phyloP scores from a whole-genome alignment of 2,888 invertebrate genomes.

The Rhingia campestris region DNA sequence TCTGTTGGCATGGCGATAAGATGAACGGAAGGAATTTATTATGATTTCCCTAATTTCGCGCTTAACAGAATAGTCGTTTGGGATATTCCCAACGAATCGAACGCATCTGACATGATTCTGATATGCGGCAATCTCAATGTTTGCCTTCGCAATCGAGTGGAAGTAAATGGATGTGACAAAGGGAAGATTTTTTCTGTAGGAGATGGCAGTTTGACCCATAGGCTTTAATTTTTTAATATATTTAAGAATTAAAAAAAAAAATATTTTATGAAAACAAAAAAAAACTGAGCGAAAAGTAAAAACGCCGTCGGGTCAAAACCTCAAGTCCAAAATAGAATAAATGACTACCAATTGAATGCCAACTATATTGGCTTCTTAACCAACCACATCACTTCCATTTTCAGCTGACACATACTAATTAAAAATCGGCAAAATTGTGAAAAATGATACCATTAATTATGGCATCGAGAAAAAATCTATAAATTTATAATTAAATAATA shows the following conservation, averaged over 20 bases:
- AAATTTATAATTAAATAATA: slow-evolving; percentile 78
- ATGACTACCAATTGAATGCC: background rate
- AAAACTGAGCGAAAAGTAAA: slow-evolving; percentile 29
- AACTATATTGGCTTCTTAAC: slow-evolving; percentile 1
- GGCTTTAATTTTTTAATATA: background rate
- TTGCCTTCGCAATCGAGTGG: slow-evolving; percentile 64
- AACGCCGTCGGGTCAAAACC: background rate
- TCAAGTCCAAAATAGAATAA: background rate
- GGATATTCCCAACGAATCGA: slow-evolving; percentile 8
- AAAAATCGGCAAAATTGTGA: slow-evolving; percentile 26
- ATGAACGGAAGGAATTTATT: slow-evolving; percentile 65
- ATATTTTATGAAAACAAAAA: background rate
- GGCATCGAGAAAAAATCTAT: slow-evolving; percentile 29
- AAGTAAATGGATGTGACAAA: slow-evolving; percentile 63
- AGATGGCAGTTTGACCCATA: background rate
- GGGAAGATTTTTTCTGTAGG: background rate
- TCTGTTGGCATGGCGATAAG: slow-evolving; percentile 58
- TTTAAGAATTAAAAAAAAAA: background rate
- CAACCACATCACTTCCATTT: slow-evolving; percentile 2
- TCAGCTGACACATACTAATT: slow-evolving; percentile 39
- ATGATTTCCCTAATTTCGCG: slow-evolving; percentile 65
- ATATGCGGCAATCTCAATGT: slow-evolving; percentile 53
- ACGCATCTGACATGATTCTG: slow-evolving; percentile 45
- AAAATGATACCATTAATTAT: slow-evolving; percentile 12
- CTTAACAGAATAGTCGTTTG: slow-evolving; percentile 49